Evolutionary conservation across 2,888 invertebrate genomes (phyloP).

Genomic region (Orthosia cruda): DNA sequence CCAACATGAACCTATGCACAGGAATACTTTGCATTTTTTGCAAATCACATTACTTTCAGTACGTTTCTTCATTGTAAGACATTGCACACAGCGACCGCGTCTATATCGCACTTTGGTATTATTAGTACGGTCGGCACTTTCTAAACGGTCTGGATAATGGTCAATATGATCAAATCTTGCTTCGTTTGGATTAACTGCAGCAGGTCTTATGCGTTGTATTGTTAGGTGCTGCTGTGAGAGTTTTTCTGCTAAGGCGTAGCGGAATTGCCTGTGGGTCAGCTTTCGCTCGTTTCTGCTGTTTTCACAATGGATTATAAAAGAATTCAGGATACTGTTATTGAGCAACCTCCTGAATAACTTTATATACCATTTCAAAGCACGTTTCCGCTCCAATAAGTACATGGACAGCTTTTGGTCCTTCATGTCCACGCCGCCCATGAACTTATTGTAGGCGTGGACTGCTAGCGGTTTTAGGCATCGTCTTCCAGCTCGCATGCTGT

Average conservation of each 20-base stretch:
- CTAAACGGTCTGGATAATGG: constrained; percentile 15
- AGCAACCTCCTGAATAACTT: constrained; percentile 16
- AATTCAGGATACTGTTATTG: constrained; percentile 14
- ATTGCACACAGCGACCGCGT: constrained; percentile 9
- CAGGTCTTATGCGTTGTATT: constrained; percentile 19
- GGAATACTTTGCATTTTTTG: constrained; percentile 8
- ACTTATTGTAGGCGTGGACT: constrained; percentile 2
- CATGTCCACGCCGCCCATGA: constrained; percentile 5
- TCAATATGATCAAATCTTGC: constrained; percentile 16
- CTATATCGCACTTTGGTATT: constrained; percentile 17
- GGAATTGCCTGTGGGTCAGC: constrained; percentile 17
- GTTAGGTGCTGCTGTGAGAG: constrained; percentile 20
- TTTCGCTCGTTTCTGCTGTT: constrained; percentile 21
- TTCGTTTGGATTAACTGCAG: constrained; percentile 12
- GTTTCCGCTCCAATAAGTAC: constrained; percentile 13
- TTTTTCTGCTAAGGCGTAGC: constrained; percentile 17
- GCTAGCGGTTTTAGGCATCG: constrained; percentile 7
- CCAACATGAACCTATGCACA: constrained; percentile 7
- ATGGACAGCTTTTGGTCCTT: neutral
- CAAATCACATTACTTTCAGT: constrained; percentile 2
- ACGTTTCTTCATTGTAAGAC: constrained; percentile 7
- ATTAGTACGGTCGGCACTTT: constrained; percentile 21
- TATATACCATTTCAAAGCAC: constrained; percentile 8
- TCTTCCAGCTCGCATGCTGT: constrained; percentile 4
- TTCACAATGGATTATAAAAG: constrained; percentile 14